phyloP scores from a whole-genome alignment of 1,140 invertebrate species.

The Agraylea sexmaculata region DNA sequence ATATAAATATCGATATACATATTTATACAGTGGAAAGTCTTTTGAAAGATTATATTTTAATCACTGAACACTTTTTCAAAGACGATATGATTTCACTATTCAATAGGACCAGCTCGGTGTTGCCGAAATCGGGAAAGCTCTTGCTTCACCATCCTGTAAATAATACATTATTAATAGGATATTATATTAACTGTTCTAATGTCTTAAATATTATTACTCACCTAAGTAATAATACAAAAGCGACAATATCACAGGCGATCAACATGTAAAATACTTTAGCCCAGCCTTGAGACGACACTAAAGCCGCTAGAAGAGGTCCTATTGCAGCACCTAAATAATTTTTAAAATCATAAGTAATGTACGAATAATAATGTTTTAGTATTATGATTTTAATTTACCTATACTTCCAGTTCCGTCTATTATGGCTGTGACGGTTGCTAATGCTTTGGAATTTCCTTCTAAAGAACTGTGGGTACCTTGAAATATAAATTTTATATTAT shows the following conservation, averaged over 20 bases:
- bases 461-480: slow-evolving; percentile 64
- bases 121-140: not conserved
- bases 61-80: too few species aligned
- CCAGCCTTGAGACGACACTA: slow-evolving; percentile 65
- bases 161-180: not conserved
- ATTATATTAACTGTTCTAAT: not conserved
- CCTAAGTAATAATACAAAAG: slow-evolving; percentile 55
- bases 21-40: too few species aligned
- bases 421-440: slow-evolving; percentile 92
- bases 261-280: slow-evolving; percentile 87
- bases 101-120: slow-evolving; percentile 4
- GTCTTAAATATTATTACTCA: slow-evolving; percentile 10
- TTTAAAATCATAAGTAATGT: not conserved
- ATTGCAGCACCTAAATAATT: slow-evolving; percentile 65
- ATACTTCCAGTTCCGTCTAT: slow-evolving; percentile 94
- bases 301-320: slow-evolving; percentile 80
- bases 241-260: slow-evolving; percentile 68
- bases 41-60: too few species aligned
- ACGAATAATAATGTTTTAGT: slow-evolving; percentile 1
- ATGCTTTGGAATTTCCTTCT: slow-evolving; percentile 72
- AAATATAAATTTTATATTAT: slow-evolving; percentile 11
- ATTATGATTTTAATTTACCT: slow-evolving; percentile 38
- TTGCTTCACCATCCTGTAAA: slow-evolving; percentile 27
- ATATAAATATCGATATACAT: too few species aligned
- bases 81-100: slow-evolving; percentile 8